Base-by-base conservation (phyloP, 2,888 invertebrate species). In the Mesorhabditis sp. region DNA sequence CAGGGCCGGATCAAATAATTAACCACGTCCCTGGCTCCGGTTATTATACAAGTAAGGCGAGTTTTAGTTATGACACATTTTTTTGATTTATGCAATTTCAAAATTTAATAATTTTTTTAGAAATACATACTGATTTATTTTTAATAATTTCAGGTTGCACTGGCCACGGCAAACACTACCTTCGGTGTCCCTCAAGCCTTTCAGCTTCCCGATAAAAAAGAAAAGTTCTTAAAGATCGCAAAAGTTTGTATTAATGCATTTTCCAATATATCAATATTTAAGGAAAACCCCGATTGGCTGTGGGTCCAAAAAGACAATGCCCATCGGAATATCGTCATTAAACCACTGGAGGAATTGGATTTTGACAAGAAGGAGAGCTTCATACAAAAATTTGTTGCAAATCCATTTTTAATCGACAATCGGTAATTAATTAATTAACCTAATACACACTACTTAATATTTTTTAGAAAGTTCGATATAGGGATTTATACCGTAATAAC, bases 11-110 rank as follows among this genome's bases (percentile, higher is more conserved):
- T 85, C 94, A 95, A 86, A 91, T 89, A 86, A 89, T 96, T 0
- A 97, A 97, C 86, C 95, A 96, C 86, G 92, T 94, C 81, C 96
- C 96, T 0, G 96, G 95, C 0, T 92, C 92, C 63, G 95, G 95
- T 0, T 94, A 90, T 85, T 91, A 96, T 67, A 94, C 95, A 0
- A 94, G 93, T 84, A 97, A 97, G 89, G 93, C 92, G 42, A 41
- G 7, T 43, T 6, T 45, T 41, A 63, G 7, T 62, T 15, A 62
- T 2, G 7, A 50, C 7, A 50, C 58, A 50, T 13, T 50, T 50
- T 10, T 50, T 50, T 10, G n/a, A 10, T 50, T 50, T 50, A 50
- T n/a, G 10, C 58, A 13, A 50, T 62, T 62, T 62, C 63, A n/a
- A 62, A 28, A 28, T 6, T 15, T 5, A 13, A 66, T 45, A 15